A percentile compares a stretch with the other conserved stretches of the same genome.
Conservation (phyloP, 2,113 vertebrate species). For the Polypterus bichir region DNA sequence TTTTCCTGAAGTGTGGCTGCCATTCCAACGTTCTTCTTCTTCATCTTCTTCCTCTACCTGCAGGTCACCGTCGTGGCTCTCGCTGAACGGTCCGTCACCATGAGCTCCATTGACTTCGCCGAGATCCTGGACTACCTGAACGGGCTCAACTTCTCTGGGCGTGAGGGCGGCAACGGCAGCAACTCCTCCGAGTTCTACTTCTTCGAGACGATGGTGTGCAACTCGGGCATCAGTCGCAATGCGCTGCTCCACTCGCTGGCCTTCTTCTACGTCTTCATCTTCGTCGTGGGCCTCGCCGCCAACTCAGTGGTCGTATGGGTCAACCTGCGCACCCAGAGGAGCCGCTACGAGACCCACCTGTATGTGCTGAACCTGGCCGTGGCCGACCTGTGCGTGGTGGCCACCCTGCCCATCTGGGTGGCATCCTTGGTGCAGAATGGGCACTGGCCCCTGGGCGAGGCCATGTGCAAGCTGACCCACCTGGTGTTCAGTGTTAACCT, state of each 20-base stretch:
- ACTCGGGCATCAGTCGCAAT: constrained; percentile 50
- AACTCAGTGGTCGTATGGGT: constrained; percentile 88
- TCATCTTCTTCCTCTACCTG: no score
- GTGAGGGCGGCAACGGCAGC: constrained; percentile 44
- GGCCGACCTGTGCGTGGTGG: constrained; percentile 72
- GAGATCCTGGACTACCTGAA: constrained; percentile 52
- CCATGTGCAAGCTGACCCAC: constrained; percentile 71
- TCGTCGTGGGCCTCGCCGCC: constrained; percentile 71
- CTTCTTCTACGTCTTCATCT: constrained; percentile 82
- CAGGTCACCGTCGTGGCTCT: no score
- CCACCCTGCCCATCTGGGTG: constrained; percentile 76
- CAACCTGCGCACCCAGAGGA: constrained; percentile 70
- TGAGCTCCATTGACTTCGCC: constrained; percentile 53
- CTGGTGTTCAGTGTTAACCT: constrained; percentile 81
- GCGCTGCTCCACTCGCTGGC: constrained; percentile 69
- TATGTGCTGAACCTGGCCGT: constrained; percentile 83
- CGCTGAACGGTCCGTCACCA: constrained; percentile 12
- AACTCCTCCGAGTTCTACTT: constrained; percentile 51
- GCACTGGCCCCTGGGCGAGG: constrained; percentile 75
- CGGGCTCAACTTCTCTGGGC: constrained; percentile 61
- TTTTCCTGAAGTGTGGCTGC: no score
- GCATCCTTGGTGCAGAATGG: constrained; percentile 69
- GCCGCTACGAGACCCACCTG: constrained; percentile 74
- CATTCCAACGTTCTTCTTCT: no score
- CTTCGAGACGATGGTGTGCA: constrained; percentile 57